Base-by-base conservation (phyloP, 1,140 invertebrate genomes). In the Brachionus koreanus region DNA sequence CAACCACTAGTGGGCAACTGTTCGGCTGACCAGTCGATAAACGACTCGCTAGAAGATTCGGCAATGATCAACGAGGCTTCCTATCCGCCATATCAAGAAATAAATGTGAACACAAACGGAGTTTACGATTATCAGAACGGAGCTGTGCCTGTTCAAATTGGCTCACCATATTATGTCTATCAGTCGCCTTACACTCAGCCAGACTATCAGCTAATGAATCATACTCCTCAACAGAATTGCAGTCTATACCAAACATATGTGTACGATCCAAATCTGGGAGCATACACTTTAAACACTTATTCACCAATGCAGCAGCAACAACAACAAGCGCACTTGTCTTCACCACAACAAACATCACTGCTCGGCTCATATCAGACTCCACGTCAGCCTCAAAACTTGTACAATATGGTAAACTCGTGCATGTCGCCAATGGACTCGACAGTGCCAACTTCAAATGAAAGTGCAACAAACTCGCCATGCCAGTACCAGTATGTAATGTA, bases 361-460 rank as follows among this genome's bases (percentile, higher is more conserved):
- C 49, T 79, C 6, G 49, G 35, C 16, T 79, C 76, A 2, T 79
- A 79, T 33, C 76, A 79, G 19, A 79, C 76, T 19, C 76, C 76
- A 25, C 46, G 49, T 61, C 76, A 79, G 23, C 33, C 76, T 25
- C 76, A 79, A 57, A 57, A 23, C 37, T 25, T 42, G 19, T 65
- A 42, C 19, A 42, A 79, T 25, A 65, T 79, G 49, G 19, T 37
- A 13, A 65, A 39, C 12, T 35, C 46, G 19, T 57, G 75, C 76
- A 25, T 79, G 49, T 79, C 76, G 7, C 76, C 76, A 61, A 79
- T 79, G 69, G 42, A 74, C 12, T 74, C 69, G 3, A 74, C 25
- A 25, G 42, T 46, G 9, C 69, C 69, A 16, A 72, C 67, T 25
- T 43, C 76, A 49, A 43, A 57, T 13, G 49, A 79, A 29, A 79